Conservation (phyloP, 2,113 vertebrate genomes). For the Panurus biarmicus region DNA sequence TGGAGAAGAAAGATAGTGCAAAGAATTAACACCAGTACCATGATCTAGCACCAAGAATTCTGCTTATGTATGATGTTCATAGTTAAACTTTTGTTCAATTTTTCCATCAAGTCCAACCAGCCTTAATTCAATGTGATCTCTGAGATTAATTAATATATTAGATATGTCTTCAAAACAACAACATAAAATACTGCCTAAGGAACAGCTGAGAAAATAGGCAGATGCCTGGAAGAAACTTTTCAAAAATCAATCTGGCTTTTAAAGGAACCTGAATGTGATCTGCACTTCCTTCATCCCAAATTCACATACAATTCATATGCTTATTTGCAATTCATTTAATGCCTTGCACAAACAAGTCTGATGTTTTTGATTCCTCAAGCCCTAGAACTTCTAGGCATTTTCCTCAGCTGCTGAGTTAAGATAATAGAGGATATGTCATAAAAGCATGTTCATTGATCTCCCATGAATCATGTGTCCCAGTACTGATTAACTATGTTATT, state of each 20-base stretch:
- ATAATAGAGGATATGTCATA: background rate
- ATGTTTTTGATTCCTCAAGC: background rate
- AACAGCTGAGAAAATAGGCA: background rate
- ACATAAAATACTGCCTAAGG: background rate
- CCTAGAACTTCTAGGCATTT: background rate
- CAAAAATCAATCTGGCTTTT: background rate
- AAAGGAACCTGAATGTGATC: background rate
- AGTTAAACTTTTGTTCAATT: background rate
- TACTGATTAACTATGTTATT: background rate
- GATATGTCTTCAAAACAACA: background rate
- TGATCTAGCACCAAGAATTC: background rate
- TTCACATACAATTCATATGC: background rate
- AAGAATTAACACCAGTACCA: background rate
- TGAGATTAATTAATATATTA: background rate
- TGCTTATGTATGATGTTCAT: background rate
- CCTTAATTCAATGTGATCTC: background rate
- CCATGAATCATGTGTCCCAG: background rate
- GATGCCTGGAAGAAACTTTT: background rate
- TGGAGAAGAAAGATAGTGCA: slow-evolving; percentile 1
- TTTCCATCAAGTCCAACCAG: background rate
- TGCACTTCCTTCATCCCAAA: background rate
- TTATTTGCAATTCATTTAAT: background rate
- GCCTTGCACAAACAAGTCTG: background rate
- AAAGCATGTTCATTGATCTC: background rate
- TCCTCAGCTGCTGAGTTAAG: background rate